phyloP scores from a whole-genome alignment of 1,140 invertebrate genomes.

The Achroia grisella region DNA sequence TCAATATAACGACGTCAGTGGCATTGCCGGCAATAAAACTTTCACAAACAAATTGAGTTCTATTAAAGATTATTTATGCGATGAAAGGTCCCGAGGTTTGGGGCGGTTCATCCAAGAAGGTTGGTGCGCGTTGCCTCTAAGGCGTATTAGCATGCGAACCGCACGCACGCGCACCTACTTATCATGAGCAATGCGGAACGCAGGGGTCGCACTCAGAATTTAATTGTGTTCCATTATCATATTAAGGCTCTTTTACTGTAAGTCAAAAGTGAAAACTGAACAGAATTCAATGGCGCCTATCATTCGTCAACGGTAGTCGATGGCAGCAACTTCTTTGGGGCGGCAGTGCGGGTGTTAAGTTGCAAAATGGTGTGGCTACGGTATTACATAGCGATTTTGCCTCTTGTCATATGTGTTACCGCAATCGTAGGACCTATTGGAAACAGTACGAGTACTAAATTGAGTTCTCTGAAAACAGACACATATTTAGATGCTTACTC shows the following conservation, averaged over 20 bases:
- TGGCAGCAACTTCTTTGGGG: constrained; percentile 57
- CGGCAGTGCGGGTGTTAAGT: constrained; percentile 38
- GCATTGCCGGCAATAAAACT: constrained; percentile 23
- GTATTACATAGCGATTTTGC: constrained; percentile 30
- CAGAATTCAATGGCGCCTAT: constrained; percentile 43
- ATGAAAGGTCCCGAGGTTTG: constrained; percentile 45
- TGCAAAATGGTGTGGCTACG: constrained; percentile 38
- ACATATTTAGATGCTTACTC: constrained; percentile 63
- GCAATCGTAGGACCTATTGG: constrained; percentile 55
- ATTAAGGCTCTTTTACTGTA: constrained; percentile 72
- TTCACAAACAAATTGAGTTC: constrained; percentile 49
- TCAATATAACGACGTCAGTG: too few species aligned
- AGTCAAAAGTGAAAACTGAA: constrained; percentile 72
- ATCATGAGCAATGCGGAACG: constrained; percentile 68
- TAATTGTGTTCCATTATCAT: constrained; percentile 73
- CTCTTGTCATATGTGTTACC: constrained; percentile 32
- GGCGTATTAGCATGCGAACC: constrained; percentile 51
- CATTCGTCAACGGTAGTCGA: constrained; percentile 63
- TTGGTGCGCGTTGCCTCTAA: constrained; percentile 22
- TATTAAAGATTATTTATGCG: constrained; percentile 50
- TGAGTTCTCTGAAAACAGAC: constrained; percentile 36
- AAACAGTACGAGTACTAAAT: constrained; percentile 38
- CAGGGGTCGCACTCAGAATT: constrained; percentile 66
- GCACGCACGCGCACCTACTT: constrained; percentile 47
- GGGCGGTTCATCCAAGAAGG: constrained; percentile 51